These are phyloP conservation scores for Cotesia chilonis DNA, from an alignment of 1,140 invertebrate genomes.

Conservation along the genomic window DNA sequence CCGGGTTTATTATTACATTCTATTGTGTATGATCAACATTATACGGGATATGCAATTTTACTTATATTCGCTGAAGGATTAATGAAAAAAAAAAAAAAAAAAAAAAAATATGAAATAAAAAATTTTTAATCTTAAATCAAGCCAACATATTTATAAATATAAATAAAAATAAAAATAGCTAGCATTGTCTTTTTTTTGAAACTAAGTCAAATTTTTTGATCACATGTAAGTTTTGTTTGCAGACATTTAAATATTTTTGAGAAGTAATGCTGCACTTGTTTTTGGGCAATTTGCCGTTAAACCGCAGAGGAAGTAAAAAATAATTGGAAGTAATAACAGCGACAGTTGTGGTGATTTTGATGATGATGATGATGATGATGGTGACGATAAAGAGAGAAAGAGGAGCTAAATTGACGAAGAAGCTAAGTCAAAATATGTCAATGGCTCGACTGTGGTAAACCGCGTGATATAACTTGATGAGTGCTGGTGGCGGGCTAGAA, in stretches of 20 bases:
- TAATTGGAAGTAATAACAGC: background rate
- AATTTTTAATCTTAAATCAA: too few relatives aligned
- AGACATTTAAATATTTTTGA: background rate
- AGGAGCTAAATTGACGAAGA: conserved; percentile 5
- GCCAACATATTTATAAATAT: too few relatives aligned
- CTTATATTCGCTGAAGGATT: too few relatives aligned
- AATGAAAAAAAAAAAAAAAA: background rate
- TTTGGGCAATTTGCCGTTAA: conserved; percentile 11
- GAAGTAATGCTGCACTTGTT: conserved; percentile 8
- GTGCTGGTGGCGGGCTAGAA: conserved; percentile 21
- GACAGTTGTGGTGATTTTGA: background rate
- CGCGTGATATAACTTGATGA: conserved; percentile 44
- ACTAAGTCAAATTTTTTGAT: too few relatives aligned
- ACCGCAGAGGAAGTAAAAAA: conserved; percentile 31
- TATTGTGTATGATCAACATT: background rate
- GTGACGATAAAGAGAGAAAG: background rate
- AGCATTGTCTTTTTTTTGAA: too few relatives aligned
- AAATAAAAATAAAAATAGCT: too few relatives aligned
- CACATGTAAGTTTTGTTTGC: too few relatives aligned
- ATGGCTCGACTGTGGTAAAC: conserved; percentile 59
- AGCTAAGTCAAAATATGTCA: conserved; percentile 62
- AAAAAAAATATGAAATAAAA: background rate
- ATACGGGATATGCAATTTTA: too few relatives aligned
- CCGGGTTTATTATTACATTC: conserved; percentile 2
- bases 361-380: background rate